A percentile compares a stretch with the other conserved stretches of the same genome.
These are phyloP conservation scores for Archips xylosteana DNA, from an alignment of 2,888 invertebrate genomes.

Conservation along the genomic window DNA sequence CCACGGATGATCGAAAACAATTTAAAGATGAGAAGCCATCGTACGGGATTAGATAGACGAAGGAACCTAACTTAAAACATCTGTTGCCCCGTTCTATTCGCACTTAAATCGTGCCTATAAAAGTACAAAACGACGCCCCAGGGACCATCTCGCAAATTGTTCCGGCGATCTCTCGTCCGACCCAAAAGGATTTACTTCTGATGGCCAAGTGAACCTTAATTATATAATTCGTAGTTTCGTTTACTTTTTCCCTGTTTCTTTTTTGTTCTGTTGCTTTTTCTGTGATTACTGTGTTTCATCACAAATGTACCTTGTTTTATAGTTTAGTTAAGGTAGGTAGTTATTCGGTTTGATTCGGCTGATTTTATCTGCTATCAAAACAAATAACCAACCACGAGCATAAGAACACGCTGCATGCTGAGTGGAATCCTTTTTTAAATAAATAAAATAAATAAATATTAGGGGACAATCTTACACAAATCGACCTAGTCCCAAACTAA, in stretches of 20 bases:
- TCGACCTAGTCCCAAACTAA: too few species aligned
- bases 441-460: too few species aligned
- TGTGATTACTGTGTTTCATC: conserved; percentile 45
- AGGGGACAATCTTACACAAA: too few species aligned
- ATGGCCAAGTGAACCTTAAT: conserved; percentile 65
- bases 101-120: conserved; percentile 43
- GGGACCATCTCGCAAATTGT: conserved; percentile 52
- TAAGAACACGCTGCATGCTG: background rate
- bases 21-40: conserved; percentile 37
- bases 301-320: conserved; percentile 1
- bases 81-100: conserved; percentile 40
- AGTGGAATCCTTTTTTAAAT: too few species aligned
- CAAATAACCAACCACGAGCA: background rate
- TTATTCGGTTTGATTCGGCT: background rate
- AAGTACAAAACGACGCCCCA: conserved; percentile 45
- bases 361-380: background rate
- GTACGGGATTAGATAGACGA: conserved; percentile 38
- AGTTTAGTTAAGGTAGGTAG: background rate
- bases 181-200: conserved; percentile 65
- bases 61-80: conserved; percentile 38
- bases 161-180: conserved; percentile 46
- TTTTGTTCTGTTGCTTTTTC: conserved; percentile 43
- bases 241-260: conserved; percentile 51
- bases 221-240: conserved; percentile 59
- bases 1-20: conserved; percentile 31